Percentiles rank a stretch among this genome's conserved stretches.
phyloP scores from a whole-genome alignment of 1,140 invertebrate genomes.

The Mya arenaria region DNA sequence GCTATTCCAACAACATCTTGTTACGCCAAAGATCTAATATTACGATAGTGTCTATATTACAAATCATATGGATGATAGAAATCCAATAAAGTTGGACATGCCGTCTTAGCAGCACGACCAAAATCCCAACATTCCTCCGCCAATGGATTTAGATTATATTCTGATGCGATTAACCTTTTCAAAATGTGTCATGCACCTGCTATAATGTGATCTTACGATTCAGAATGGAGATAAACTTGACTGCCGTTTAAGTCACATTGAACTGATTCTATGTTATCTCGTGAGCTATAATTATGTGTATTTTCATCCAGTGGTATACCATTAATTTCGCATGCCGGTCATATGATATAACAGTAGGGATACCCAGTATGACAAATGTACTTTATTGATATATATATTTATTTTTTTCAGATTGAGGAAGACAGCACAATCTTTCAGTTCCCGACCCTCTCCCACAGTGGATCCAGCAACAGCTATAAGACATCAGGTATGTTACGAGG shows the following conservation, averaged over 20 bases:
- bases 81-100: no score
- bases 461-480: constrained; percentile 2
- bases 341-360: background rate
- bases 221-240: no score
- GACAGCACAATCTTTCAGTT: constrained; percentile 38
- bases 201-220: no score
- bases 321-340: background rate
- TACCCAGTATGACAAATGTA: background rate
- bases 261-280: background rate
- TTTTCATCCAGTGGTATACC: background rate
- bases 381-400: background rate
- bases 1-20: no score
- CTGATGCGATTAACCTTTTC: no score
- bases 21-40: no score
- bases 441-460: background rate
- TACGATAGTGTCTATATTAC: no score
- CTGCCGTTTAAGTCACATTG: background rate
- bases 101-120: no score
- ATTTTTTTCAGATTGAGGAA: constrained; percentile 36
- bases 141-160: no score
- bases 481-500: constrained; percentile 20
- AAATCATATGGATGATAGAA: no score
- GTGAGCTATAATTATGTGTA: background rate
- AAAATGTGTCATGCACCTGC: no score
- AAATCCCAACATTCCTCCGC: no score